phyloP scores from a whole-genome alignment of 2,888 invertebrate genomes.

The Villa cingulata region DNA sequence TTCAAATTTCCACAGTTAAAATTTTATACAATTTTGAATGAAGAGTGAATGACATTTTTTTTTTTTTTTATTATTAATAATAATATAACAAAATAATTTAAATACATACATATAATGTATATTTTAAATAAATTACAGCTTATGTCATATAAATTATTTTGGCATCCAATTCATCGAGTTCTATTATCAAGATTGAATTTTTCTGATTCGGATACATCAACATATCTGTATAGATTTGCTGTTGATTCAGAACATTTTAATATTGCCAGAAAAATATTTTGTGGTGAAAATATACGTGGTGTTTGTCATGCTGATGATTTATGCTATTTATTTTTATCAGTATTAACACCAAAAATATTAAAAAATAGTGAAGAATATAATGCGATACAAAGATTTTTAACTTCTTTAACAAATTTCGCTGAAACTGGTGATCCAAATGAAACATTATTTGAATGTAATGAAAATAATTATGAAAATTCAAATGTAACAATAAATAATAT shows the following conservation, averaged over 20 bases:
- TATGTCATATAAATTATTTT: constrained; percentile 28
- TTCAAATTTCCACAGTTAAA: no score
- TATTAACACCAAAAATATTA: constrained; percentile 27
- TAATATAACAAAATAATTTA: no score
- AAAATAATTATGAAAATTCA: no score
- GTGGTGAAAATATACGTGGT: constrained; percentile 31
- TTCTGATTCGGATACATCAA: constrained; percentile 26
- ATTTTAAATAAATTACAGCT: constrained; percentile 17
- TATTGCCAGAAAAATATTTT: constrained; percentile 29
- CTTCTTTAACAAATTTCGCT: constrained; percentile 30
- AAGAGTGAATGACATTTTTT: no score
- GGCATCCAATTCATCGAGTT: constrained; percentile 34
- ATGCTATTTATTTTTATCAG: constrained; percentile 33
- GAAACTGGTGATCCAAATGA: constrained; percentile 29
- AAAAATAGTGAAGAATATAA: constrained; percentile 28
- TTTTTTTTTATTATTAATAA: background rate
- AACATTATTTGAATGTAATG: background rate
- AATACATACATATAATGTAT: constrained; percentile 2
- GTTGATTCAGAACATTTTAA: constrained; percentile 35
- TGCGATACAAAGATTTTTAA: constrained; percentile 30
- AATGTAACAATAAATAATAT: no score
- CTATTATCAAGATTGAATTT: constrained; percentile 24
- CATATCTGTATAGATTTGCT: constrained; percentile 33
- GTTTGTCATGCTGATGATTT: constrained; percentile 35
- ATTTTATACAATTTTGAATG: no score